Conservation (phyloP, 2,113 vertebrate genomes). For the Otus sunia region DNA sequence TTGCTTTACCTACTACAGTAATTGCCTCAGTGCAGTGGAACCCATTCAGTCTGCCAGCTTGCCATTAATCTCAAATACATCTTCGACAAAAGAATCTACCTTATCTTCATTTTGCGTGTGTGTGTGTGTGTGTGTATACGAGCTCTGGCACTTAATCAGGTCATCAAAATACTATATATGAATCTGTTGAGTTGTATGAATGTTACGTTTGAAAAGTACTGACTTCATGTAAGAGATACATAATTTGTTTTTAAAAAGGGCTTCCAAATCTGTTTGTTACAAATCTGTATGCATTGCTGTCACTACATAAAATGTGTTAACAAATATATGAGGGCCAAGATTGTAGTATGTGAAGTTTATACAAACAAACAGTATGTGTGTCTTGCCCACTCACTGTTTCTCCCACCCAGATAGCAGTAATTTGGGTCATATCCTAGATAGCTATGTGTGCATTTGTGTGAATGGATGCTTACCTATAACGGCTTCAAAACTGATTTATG, state of each 20-base stretch:
- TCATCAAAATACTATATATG: neutral
- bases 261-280: neutral
- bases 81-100: constrained; percentile 47
- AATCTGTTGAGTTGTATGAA: neutral
- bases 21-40: constrained; percentile 37
- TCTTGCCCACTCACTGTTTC: neutral
- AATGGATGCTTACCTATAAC: neutral
- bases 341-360: neutral
- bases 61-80: constrained; percentile 51
- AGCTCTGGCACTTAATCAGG: constrained; percentile 11
- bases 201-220: neutral
- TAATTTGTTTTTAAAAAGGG: neutral
- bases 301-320: neutral
- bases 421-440: neutral
- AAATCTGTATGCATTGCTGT: neutral
- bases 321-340: neutral
- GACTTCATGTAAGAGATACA: neutral
- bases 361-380: neutral
- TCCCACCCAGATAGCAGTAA: neutral
- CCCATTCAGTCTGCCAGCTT: constrained; percentile 27
- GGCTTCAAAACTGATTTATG: neutral
- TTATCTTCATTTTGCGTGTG: neutral
- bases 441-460: neutral
- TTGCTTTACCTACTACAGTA: constrained; percentile 47
- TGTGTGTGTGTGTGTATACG: neutral